Base-by-base conservation (phyloP, 2,888 invertebrate species). In the Ophion ventricosus region DNA sequence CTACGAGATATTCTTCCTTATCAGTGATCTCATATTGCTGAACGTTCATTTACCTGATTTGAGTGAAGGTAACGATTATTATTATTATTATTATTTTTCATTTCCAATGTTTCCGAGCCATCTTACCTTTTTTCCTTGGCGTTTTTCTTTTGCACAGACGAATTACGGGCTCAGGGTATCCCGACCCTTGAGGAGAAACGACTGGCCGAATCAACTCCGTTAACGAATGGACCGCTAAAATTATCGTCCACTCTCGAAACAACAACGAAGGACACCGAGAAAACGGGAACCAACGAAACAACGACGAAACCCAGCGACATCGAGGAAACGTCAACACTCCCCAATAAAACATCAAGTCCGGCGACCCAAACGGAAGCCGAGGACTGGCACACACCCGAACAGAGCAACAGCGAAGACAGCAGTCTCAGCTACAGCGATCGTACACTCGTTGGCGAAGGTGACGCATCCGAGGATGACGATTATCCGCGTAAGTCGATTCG, bases 371-470 rank as follows among this genome's bases (percentile, higher is more conserved):
- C 43, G 20, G 91, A 92, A 61, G 69, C 43, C 35, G 92, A 91
- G 49, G 91, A 92, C 20, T 91, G 91, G 90, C 89, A 89, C 82
- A 89, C 90, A 8, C 91, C 90, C 80, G 95, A 96, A 92, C 96
- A 96, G 89, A 96, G 96, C 90, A 96, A 96, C 88, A 96, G 96
- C 88, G 96, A 97, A 91, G 96, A 97, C 89, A 96, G 96, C 90
- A 96, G 96, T 91, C 94, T 96, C 56, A 96, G 96, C 86, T 96
- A 96, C 90, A 96, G 96, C 88, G 97, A 97, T 92, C 94, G 95
- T 87, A 95, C 96, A 1, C 92, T 96, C 79, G 94, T 95, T 26
- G 95, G 95, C 17, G 95, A 95, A 88, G 95, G 95, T 14, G 95
- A 95, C 88, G 94, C 94, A 1, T 95, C 94, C 56, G 95, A 95